A percentile compares a stretch with the other conserved stretches of the same genome.
phyloP scores from a whole-genome alignment of 2,113 vertebrate genomes.

The Drymodes brunneopygia region DNA sequence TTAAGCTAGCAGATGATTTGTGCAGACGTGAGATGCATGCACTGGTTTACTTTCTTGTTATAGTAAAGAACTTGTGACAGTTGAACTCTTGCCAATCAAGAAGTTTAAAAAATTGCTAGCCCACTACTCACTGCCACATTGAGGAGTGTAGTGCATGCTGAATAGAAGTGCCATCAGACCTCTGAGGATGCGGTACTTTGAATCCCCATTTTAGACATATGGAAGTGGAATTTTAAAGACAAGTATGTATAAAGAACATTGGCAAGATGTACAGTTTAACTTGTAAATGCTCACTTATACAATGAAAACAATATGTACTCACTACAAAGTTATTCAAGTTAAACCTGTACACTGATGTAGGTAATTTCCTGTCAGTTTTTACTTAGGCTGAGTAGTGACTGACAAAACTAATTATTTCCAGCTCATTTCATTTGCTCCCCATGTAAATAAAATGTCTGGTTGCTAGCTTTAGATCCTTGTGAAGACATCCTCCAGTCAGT shows the following conservation, averaged over 20 bases:
- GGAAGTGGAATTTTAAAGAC: not conserved
- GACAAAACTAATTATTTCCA: not conserved
- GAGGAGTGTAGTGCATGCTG: not conserved
- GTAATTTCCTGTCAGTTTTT: not conserved
- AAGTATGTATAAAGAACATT: not conserved
- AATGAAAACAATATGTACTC: not conserved
- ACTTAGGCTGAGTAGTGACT: not conserved
- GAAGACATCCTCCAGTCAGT: not conserved
- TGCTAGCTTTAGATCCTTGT: not conserved
- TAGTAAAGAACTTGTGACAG: not conserved
- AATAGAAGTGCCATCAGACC: not conserved
- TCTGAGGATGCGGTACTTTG: not conserved
- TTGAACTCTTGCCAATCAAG: not conserved
- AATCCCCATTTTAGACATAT: not conserved
- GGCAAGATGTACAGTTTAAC: not conserved
- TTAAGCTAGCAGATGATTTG: not conserved
- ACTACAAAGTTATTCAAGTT: not conserved
- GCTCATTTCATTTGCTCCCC: not conserved
- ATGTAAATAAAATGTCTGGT: not conserved
- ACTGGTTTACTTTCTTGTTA: not conserved
- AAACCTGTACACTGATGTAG: not conserved
- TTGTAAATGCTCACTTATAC: not conserved
- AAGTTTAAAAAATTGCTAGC: not conserved
- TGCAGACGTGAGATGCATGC: not conserved
- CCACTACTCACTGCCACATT: rapidly evolving